Conservation (phyloP, 2,888 invertebrate genomes). For the Cactoblastis cactorum region DNA sequence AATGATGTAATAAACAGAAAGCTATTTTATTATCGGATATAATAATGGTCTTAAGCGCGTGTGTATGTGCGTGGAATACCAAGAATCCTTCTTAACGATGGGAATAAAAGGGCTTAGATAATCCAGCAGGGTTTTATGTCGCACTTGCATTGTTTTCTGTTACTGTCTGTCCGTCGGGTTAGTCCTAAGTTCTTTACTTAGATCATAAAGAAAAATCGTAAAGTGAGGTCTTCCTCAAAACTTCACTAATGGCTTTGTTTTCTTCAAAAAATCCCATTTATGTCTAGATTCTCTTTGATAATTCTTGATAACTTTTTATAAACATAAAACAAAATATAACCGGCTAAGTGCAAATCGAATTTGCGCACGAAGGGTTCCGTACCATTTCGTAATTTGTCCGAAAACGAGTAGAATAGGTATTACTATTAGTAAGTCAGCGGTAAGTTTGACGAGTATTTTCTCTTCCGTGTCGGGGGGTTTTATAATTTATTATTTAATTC, state of each 20-base stretch:
- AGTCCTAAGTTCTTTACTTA: neutral
- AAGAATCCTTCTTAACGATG: conserved; percentile 3
- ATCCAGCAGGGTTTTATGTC: neutral
- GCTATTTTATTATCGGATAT: conserved; percentile 1
- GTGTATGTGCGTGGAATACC: neutral
- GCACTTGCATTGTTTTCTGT: conserved; percentile 8
- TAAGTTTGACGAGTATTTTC: no score
- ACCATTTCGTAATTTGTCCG: no score
- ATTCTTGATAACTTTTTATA: no score
- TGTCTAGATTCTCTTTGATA: no score
- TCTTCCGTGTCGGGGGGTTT: no score
- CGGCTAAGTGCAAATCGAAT: no score
- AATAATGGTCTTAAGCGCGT: neutral
- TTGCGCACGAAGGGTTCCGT: no score
- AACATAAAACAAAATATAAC: no score
- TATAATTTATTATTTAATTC: no score
- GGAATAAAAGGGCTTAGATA: conserved; percentile 1
- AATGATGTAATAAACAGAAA: conserved; percentile 2
- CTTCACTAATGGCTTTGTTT: neutral
- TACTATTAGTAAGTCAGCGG: no score
- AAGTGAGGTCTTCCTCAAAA: neutral
- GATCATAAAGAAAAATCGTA: neutral
- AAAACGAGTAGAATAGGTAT: no score
- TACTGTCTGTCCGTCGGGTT: neutral
- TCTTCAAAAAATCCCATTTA: no score